Evolutionary conservation across 2,888 invertebrate species (phyloP), one percentile per base, ranked within the genome.

Genomic region (Baccha elongata): DNA sequence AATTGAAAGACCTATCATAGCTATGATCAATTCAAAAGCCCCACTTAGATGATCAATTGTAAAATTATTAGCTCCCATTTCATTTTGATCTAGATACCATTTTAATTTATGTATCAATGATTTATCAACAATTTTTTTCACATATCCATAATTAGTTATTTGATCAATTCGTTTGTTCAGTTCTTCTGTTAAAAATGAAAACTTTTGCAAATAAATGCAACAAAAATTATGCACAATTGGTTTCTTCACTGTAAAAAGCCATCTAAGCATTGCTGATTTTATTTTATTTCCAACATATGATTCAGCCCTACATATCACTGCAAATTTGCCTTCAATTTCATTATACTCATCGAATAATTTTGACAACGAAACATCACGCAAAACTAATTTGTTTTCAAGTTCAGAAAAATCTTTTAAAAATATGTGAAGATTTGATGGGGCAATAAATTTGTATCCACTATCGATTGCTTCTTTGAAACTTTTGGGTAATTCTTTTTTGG

Each of bases 131-230:
- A 40, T 53, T 35, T 4, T 32, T 7, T 53, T n/a, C 11, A 21
- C 15, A 55, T 1, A 40, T 10, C 55, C 55, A 11, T 55, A 4
- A 6, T 15, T 23, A 6, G 0, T 8, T 23, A 55, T 23, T 15
- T 55, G 21, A 0, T 40, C 23, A 40, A 55, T 40, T 40, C 55
- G 6, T 15, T 6, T 23, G 15, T 37, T 40, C 4, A 55, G 7
- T 23, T 55, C 55, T 1, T 4, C 6, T 40, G 55, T 15, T 1
- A 67, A n/a, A 42, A 40, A 67, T 5, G 65, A 67, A 6, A 17
- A 52, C 29, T 67, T 67, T 1, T 26, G 17, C 52, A 50, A 10
- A 11, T 67, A 50, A 6, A 67, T 50, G 17, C 65, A 67, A 0
- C 21, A 29, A 1, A 26, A 26, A 4, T 37, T 17, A 6, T 37